Percentiles rank a stretch among this genome's conserved stretches.
These are phyloP conservation scores for Zaprionus ghesquierei DNA, from an alignment of 1,140 invertebrate species.

Conservation along the genomic window DNA sequence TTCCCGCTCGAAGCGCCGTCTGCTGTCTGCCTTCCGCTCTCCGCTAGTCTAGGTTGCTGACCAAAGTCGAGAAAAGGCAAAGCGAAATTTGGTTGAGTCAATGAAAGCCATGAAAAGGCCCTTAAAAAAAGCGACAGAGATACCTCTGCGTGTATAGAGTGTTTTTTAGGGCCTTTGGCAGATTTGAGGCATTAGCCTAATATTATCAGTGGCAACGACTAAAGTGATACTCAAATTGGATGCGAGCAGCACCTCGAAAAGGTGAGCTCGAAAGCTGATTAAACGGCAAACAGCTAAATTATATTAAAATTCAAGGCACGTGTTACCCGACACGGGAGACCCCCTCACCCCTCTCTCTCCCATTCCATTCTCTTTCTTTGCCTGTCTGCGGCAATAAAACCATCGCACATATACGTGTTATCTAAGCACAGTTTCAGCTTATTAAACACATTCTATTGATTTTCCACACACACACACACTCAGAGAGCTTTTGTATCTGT, in stretches of 20 bases:
- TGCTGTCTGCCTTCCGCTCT: not conserved
- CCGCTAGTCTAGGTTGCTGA: constrained; percentile 38
- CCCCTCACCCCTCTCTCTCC: not conserved
- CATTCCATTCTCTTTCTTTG: not conserved
- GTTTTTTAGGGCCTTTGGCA: constrained; percentile 26
- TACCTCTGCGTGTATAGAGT: not conserved
- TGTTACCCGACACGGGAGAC: constrained; percentile 34
- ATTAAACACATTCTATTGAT: constrained; percentile 57
- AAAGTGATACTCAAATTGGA: constrained; percentile 40
- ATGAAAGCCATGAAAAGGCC: constrained; percentile 16
- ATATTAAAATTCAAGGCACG: constrained; percentile 53
- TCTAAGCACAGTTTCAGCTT: constrained; percentile 50
- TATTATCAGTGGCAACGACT: constrained; percentile 37
- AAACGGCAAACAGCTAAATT: constrained; percentile 38
- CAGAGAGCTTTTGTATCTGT: constrained; percentile 30
- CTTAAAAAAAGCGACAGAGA: not conserved
- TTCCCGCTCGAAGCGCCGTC: constrained; percentile 9
- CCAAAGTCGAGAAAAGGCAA: constrained; percentile 26
- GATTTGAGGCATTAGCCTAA: constrained; percentile 42
- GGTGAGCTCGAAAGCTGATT: constrained; percentile 32
- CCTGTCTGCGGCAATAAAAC: constrained; percentile 34
- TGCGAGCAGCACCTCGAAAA: constrained; percentile 19
- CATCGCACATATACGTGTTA: constrained; percentile 45
- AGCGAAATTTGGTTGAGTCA: constrained; percentile 40
- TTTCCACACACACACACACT: constrained; percentile 3